These are phyloP conservation scores for Lacerta viridis DNA, from an alignment of 2,797 vertebrate species.

Conservation along the genomic window DNA sequence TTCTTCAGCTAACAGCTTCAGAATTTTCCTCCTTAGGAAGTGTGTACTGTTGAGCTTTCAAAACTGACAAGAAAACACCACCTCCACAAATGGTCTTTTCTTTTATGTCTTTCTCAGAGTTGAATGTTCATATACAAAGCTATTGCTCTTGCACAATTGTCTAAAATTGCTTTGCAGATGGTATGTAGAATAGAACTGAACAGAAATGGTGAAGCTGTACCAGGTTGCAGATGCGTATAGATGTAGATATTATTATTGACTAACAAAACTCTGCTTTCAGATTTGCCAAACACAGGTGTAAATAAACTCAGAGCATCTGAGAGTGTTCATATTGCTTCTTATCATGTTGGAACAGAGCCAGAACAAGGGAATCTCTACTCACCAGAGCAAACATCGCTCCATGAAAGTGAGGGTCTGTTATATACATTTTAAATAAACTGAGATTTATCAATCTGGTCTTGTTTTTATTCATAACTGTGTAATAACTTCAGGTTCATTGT, in stretches of 20 bases:
- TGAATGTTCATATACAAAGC: conserved; percentile 1
- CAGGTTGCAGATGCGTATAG: conserved; percentile 1
- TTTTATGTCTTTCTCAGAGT: neutral
- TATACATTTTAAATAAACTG: conserved; percentile 77
- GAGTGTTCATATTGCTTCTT: conserved; percentile 88
- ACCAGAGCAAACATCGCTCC: conserved; percentile 93
- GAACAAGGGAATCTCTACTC: conserved; percentile 92
- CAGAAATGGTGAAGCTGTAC: conserved; percentile 13
- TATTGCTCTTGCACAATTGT: neutral
- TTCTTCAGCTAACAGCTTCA: neutral
- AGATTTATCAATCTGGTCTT: conserved; percentile 50
- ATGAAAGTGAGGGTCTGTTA: conserved; percentile 99
- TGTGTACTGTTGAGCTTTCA: neutral
- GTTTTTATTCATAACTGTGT: conserved; percentile 32
- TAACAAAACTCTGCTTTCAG: conserved; percentile 80
- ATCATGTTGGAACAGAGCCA: conserved; percentile 88
- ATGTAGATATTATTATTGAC: conserved; percentile 42
- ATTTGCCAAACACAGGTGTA: conserved; percentile 86
- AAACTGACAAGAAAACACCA: conserved; percentile 21
- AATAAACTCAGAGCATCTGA: conserved; percentile 89
- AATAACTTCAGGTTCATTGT: conserved; percentile 37
- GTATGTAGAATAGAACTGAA: neutral
- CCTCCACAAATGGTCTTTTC: neutral
- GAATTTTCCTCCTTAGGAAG: conserved; percentile 10
- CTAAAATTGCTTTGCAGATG: neutral